Evolutionary conservation across 2,888 invertebrate genomes (phyloP).

Genomic region (Rhopalosiphum nymphaeae): DNA sequence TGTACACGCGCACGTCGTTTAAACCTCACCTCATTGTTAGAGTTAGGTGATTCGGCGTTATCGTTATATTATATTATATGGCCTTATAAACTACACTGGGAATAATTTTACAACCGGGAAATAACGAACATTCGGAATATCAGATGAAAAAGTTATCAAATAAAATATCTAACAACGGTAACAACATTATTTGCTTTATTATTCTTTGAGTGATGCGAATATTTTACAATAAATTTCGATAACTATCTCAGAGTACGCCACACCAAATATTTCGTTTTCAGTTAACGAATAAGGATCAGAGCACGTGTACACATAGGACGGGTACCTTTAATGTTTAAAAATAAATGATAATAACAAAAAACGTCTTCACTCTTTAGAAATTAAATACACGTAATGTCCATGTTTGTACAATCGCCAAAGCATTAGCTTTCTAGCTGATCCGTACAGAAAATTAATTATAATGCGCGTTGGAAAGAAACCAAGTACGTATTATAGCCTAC

Average conservation of each 20-base stretch:
- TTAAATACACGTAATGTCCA: slow-evolving; percentile 9
- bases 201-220: neutral
- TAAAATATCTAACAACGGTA: neutral
- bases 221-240: neutral
- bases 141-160: neutral
- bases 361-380: slow-evolving; percentile 10
- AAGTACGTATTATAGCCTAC: neutral
- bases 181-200: neutral
- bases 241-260: neutral
- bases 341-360: neutral
- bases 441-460: neutral
- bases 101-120: neutral
- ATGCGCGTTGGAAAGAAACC: slow-evolving; percentile 23
- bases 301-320: neutral
- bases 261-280: neutral
- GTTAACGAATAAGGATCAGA: neutral
- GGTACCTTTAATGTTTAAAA: neutral
- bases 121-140: neutral
- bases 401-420: slow-evolving; percentile 34
- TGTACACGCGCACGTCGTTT: neutral
- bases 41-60: neutral
- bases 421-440: slow-evolving; percentile 39
- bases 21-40: neutral
- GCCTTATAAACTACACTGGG: neutral
- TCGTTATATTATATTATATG: neutral